phyloP scores from a whole-genome alignment of 2,797 vertebrate genomes.

The Hipposideros larvatus region DNA sequence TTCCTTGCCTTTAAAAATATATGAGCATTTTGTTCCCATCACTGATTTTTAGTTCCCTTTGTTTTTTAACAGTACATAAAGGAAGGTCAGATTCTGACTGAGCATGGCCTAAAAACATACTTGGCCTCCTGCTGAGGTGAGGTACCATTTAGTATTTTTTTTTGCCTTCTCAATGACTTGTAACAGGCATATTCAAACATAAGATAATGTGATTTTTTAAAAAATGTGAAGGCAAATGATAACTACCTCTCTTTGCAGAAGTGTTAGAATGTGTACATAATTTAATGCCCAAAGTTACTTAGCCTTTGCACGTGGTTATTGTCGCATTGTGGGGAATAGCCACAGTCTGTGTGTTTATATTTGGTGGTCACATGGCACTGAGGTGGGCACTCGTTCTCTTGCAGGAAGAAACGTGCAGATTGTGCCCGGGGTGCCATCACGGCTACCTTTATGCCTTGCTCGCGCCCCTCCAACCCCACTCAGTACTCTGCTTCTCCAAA shows the following conservation, averaged over 20 bases:
- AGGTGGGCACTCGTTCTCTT: accelerated
- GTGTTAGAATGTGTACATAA: not conserved
- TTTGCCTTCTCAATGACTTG: not conserved
- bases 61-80: not conserved
- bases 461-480: accelerated
- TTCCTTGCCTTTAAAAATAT: not conserved
- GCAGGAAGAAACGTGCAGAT: accelerated
- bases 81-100: not conserved
- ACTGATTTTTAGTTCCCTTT: not conserved
- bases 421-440: accelerated
- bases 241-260: not conserved
- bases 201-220: not conserved
- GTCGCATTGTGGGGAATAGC: accelerated
- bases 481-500: not conserved
- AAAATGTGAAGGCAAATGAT: not conserved
- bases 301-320: not conserved
- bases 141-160: not conserved
- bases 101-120: not conserved
- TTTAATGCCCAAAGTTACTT: not conserved
- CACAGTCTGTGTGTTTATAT: accelerated
- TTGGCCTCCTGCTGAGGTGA: not conserved
- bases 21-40: not conserved
- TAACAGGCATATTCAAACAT: not conserved
- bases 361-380: accelerated
- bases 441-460: not conserved